Percentiles rank a stretch among this genome's conserved stretches.
These are phyloP conservation scores for Lineus longissimus DNA, from an alignment of 1,140 invertebrate species.

Conservation along the genomic window DNA sequence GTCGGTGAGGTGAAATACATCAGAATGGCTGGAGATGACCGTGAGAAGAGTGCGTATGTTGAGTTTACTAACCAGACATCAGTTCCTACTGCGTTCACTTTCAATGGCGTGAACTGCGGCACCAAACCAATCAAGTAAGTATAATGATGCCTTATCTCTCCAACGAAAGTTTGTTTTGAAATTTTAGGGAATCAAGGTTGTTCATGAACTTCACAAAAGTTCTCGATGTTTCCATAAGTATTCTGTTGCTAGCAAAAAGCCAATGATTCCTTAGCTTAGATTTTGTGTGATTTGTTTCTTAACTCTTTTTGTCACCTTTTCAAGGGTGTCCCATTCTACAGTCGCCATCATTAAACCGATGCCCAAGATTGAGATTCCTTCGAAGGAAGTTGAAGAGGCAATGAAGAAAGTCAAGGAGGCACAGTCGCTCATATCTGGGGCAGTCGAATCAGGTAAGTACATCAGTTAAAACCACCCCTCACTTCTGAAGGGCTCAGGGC, in stretches of 20 bases:
- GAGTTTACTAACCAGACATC: slow-evolving; percentile 91
- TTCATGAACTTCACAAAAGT: neutral
- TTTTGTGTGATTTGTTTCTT: no score
- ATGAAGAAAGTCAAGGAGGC: slow-evolving; percentile 95
- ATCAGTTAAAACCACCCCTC: no score
- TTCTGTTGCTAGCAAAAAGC: neutral
- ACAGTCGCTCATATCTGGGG: slow-evolving; percentile 86
- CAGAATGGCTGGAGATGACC: slow-evolving; percentile 81
- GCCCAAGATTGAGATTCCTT: slow-evolving; percentile 88
- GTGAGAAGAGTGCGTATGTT: slow-evolving; percentile 73
- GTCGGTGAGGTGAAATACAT: slow-evolving; percentile 95
- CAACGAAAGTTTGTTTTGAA: neutral
- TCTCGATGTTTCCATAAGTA: neutral
- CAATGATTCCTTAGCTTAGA: neutral
- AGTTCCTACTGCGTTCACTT: slow-evolving; percentile 77
- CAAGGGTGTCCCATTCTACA: slow-evolving; percentile 77
- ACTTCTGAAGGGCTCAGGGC: neutral
- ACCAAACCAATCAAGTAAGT: slow-evolving; percentile 59
- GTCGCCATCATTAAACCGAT: slow-evolving; percentile 81
- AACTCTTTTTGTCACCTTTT: no score
- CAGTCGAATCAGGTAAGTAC: slow-evolving; percentile 61
- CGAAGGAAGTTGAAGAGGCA: slow-evolving; percentile 92
- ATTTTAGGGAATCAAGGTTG: neutral
- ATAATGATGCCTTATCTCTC: neutral
- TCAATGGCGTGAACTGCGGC: slow-evolving; percentile 74